Conservation (phyloP, 2,797 vertebrate species). For the Schizopygopsis malacanthus region DNA sequence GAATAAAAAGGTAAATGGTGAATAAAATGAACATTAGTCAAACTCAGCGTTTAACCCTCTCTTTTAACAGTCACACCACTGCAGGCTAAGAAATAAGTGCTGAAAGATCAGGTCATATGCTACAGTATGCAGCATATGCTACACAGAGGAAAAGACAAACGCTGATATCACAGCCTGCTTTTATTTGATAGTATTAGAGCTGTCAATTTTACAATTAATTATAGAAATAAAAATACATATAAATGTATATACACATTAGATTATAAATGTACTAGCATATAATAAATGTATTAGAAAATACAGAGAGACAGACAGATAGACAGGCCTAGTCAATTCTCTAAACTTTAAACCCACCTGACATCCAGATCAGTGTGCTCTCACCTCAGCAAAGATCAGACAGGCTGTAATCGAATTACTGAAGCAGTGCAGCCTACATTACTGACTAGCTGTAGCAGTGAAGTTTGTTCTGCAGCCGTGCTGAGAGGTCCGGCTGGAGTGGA, state of each 20-base stretch:
- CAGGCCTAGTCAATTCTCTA: neutral
- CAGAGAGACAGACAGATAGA: no score
- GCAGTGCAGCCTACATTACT: conserved; percentile 13
- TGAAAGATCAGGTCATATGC: neutral
- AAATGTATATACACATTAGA: neutral
- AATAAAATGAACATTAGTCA: conserved; percentile 62
- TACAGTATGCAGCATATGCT: neutral
- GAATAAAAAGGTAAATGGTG: conserved; percentile 58
- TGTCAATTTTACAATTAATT: neutral
- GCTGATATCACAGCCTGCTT: neutral
- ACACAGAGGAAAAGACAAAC: neutral
- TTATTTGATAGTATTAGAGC: neutral
- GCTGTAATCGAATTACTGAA: conserved; percentile 39
- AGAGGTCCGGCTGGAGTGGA: conserved; percentile 34
- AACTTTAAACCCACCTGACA: conserved; percentile 4
- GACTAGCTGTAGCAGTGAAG: conserved; percentile 35
- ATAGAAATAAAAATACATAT: neutral
- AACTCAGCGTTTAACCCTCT: conserved; percentile 43
- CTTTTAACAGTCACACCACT: conserved; percentile 5
- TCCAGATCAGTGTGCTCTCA: conserved; percentile 6
- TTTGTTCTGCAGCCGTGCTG: conserved; percentile 9
- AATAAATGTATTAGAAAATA: no score
- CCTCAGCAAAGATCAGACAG: conserved; percentile 33
- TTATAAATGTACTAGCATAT: no score
- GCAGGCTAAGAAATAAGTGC: neutral